Evolutionary conservation across 2,888 invertebrate genomes (phyloP), one percentile per base, ranked within the genome.

Genomic region (Dasysyrphus tricinctus): DNA sequence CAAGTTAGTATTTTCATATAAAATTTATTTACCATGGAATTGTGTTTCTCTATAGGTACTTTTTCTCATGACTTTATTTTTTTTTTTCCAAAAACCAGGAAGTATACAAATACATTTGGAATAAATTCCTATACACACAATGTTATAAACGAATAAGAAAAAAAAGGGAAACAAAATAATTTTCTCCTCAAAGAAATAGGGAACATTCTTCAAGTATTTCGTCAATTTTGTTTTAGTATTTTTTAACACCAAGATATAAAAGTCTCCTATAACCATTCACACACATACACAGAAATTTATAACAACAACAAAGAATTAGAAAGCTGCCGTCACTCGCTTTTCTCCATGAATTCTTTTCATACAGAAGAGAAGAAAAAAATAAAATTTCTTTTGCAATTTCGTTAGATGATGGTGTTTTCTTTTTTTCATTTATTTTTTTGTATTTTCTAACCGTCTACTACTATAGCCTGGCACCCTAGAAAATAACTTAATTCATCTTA

Each of bases 401-500:
- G 67, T 77, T 67, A 75, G 65, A 65, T 79, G 51, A 51, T 54
- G 54, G 29, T 75, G 59, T 70, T 37, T 63, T 72, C 51, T 73
- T 65, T 59, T n/a, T n/a, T n/a, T n/a, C n/a, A n/a, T n/a, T 49
- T 73, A 8, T 9, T 49, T 72, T 56, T 80, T n/a, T n/a, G n/a
- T 24, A 54, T 80, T 75, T 82, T 86, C 86, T 86, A 86, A 86
- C 75, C 72, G 72, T 82, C 82, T 86, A 72, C 82, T 86, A 72
- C 86, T 29, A 19, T 67, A 49, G 19, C 47, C 69, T 82, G 75
- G 82, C 86, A 86, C 78, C 86, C 86, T 82, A 65, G 80, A 75
- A 86, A 74, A 86, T 86, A 86, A 86, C 86, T 86, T 86, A 86
- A 86, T 86, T 86, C 86, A 86, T 86, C 86, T 86, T 86, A 86